A percentile compares a stretch with the other conserved stretches of the same genome.
These are phyloP conservation scores for Myotis brandtii DNA, from an alignment of 2,113 vertebrate species.

Conservation along the genomic window DNA sequence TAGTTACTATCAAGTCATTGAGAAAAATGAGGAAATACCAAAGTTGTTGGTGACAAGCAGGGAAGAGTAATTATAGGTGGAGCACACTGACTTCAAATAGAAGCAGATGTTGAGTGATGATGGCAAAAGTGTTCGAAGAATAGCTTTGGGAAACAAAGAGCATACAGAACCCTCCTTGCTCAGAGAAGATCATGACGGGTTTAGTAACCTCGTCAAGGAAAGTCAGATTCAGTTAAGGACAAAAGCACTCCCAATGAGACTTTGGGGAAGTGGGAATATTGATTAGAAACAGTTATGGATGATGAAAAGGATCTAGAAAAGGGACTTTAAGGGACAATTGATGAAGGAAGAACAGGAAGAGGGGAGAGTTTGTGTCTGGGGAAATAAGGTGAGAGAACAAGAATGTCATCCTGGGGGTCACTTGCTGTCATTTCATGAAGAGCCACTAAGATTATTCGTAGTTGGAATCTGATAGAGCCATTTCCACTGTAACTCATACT, in stretches of 20 bases:
- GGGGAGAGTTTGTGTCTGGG: rapidly evolving
- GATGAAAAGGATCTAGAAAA: background rate
- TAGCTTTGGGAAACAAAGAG: background rate
- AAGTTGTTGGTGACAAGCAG: background rate
- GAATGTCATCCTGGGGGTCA: background rate
- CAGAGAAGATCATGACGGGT: background rate
- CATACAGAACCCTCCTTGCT: no score
- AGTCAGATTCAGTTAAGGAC: background rate
- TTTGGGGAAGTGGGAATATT: background rate
- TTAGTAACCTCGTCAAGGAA: background rate
- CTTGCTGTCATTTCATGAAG: background rate
- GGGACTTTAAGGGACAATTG: no score
- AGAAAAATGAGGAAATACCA: constrained; percentile 38
- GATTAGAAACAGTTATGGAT: background rate
- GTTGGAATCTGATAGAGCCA: background rate
- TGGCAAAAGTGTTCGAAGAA: background rate
- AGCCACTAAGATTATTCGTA: background rate
- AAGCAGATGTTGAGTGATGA: background rate
- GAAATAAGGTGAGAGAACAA: background rate
- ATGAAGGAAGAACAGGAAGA: background rate
- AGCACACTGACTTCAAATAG: background rate
- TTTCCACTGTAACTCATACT: background rate
- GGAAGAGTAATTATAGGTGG: background rate
- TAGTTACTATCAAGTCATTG: background rate
- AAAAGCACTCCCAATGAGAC: background rate